phyloP scores from a whole-genome alignment of 2,113 vertebrate genomes.

The Cyanocitta stelleri region DNA sequence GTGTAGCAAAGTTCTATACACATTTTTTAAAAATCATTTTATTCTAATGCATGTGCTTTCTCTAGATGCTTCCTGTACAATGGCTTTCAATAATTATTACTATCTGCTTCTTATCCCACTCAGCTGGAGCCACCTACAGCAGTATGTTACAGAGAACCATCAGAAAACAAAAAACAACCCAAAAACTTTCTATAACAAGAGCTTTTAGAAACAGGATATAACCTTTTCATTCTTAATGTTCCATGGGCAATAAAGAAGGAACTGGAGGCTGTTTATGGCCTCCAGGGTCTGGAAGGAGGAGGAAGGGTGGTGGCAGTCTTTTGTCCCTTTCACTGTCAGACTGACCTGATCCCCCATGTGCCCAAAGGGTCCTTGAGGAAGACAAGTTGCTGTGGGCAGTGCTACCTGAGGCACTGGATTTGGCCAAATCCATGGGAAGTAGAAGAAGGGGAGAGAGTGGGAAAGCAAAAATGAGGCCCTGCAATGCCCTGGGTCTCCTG shows the following conservation, averaged over 20 bases:
- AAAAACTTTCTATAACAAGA: not conserved
- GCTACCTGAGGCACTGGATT: not conserved
- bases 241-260: not conserved
- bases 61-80: not conserved
- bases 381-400: not conserved
- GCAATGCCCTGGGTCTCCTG: not conserved
- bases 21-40: not conserved
- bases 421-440: not conserved
- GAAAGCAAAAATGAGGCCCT: not conserved
- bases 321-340: not conserved
- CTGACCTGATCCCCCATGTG: not conserved
- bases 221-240: not conserved
- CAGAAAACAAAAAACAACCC: not conserved
- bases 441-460: not conserved
- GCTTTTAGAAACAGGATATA: not conserved
- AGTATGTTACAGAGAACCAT: not conserved
- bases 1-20: not conserved
- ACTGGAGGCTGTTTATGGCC: not conserved
- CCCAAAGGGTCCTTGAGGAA: not conserved
- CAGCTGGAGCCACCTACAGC: not conserved
- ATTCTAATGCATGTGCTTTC: not conserved
- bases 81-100: not conserved
- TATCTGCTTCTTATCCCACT: not conserved
- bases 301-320: not conserved
- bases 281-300: not conserved